Evolutionary conservation across 30 jellyfish, hydroid and myxozoan genomes (phyloP).

Genomic region (Hydractinia echinata): DNA sequence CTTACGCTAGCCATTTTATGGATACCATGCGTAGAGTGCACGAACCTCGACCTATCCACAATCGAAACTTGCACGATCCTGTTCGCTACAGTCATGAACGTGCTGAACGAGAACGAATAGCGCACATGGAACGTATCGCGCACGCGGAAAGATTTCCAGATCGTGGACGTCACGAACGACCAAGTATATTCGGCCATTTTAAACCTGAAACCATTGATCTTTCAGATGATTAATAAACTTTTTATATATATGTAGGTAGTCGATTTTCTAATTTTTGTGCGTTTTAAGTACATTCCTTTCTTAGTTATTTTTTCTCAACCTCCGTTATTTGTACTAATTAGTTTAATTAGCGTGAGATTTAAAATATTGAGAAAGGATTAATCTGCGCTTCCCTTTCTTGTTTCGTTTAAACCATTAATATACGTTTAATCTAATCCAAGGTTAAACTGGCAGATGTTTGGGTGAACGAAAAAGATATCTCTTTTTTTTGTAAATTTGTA

Average conservation of each 20-base stretch:
- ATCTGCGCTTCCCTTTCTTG: too few relatives aligned
- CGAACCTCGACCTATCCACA: constrained; percentile 26
- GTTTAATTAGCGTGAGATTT: too few relatives aligned
- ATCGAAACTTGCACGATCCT: constrained; percentile 21
- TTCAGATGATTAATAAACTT: constrained; percentile 24
- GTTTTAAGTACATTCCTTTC: too few relatives aligned
- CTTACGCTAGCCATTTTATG: constrained; percentile 5
- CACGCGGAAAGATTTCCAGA: constrained; percentile 31
- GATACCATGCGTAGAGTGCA: constrained; percentile 27
- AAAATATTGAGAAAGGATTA: too few relatives aligned
- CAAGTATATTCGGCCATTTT: constrained; percentile 37
- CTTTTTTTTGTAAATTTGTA: too few relatives aligned
- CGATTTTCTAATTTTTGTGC: too few relatives aligned
- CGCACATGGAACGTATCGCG: constrained; percentile 25
- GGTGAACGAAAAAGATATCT: too few relatives aligned
- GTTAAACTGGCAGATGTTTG: too few relatives aligned
- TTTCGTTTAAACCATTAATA: too few relatives aligned
- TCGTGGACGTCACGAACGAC: constrained; percentile 41
- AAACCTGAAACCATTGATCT: constrained; percentile 42
- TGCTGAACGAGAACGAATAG: constrained; percentile 23
- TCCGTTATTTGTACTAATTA: too few relatives aligned
- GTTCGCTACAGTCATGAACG: constrained; percentile 21
- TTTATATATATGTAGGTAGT: background rate
- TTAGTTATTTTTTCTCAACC: too few relatives aligned
- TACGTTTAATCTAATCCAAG: too few relatives aligned